These are phyloP conservation scores for Acrobasis suavella DNA, from an alignment of 2,888 invertebrate genomes.

Conservation along the genomic window DNA sequence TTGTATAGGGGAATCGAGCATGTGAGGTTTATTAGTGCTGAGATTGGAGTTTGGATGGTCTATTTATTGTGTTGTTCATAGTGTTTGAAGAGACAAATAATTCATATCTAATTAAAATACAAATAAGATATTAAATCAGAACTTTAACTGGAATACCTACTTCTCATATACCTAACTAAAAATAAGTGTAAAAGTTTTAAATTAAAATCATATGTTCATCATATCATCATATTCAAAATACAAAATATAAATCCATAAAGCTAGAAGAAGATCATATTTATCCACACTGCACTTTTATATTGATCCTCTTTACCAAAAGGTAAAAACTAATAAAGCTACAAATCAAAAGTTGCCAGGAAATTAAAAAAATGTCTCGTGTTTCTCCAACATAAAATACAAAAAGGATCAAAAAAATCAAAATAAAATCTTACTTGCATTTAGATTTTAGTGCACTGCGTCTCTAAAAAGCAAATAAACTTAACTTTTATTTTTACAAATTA, in stretches of 20 bases:
- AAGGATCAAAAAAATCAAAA: too few species aligned
- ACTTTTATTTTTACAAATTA: not conserved
- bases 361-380: slow-evolving; percentile 80
- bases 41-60: slow-evolving; percentile 43
- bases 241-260: too few species aligned
- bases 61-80: slow-evolving; percentile 42
- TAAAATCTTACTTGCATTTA: too few species aligned
- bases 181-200: too few species aligned
- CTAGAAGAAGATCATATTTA: not conserved
- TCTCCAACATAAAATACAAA: slow-evolving; percentile 29
- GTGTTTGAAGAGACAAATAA: not conserved
- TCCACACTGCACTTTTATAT: slow-evolving; percentile 44
- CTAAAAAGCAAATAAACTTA: too few species aligned
- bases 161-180: too few species aligned
- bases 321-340: slow-evolving; percentile 77
- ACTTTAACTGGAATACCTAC: not conserved
- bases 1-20: slow-evolving; percentile 61
- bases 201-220: too few species aligned
- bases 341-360: slow-evolving; percentile 78
- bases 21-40: slow-evolving; percentile 65
- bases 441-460: too few species aligned
- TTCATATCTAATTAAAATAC: not conserved
- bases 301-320: slow-evolving; percentile 55
- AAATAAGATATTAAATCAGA: not conserved
- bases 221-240: too few species aligned